A percentile compares a stretch with the other conserved stretches of the same genome.
Conservation (phyloP, 92 coral and sea anemone species). For the Pocillopora meandrina region DNA sequence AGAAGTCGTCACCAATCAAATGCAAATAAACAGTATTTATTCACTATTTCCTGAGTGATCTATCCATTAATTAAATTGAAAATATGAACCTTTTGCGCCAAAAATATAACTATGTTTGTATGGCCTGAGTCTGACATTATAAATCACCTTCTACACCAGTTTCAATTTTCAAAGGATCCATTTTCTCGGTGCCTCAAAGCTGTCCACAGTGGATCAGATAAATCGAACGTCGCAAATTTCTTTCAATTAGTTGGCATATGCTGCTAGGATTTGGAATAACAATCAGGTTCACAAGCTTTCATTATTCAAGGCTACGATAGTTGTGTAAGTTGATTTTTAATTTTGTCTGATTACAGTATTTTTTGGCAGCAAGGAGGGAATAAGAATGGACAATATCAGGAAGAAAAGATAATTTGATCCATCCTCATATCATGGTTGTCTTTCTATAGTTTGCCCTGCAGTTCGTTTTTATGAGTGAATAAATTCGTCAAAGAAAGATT, state of each 20-base stretch:
- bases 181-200: not conserved
- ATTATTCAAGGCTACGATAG: not conserved
- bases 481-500: too few relatives aligned
- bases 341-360: not conserved
- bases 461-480: too few relatives aligned
- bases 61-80: constrained; percentile 33
- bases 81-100: constrained; percentile 23
- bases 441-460: not conserved
- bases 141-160: not conserved
- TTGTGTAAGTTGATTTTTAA: not conserved
- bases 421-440: not conserved
- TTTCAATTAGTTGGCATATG: too few relatives aligned
- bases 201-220: too few relatives aligned
- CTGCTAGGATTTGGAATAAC: too few relatives aligned
- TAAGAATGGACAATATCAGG: not conserved
- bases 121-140: not conserved
- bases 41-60: constrained; percentile 47
- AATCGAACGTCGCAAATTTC: too few relatives aligned
- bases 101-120: not conserved
- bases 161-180: not conserved
- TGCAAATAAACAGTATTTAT: constrained; percentile 25
- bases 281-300: not conserved
- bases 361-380: not conserved
- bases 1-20: constrained; percentile 17
- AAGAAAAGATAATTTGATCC: not conserved